Conservation (phyloP, 2,888 invertebrate species). For the Patella depressa region DNA sequence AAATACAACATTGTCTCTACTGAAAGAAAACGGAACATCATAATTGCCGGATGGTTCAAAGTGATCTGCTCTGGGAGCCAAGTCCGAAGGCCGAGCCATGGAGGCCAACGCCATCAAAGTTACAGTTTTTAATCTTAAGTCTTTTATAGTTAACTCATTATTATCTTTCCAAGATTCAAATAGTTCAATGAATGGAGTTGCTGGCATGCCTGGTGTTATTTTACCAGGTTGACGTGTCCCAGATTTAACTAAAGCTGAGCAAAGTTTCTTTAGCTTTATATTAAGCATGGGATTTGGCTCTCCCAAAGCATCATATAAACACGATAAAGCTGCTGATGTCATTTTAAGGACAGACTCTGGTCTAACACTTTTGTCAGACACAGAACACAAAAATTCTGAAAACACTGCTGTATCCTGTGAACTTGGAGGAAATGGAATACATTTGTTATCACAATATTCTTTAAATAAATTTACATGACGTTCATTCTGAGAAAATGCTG, state of each 20-base stretch:
- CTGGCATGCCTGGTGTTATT: slow-evolving; percentile 8
- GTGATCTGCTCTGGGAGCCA: slow-evolving; percentile 4
- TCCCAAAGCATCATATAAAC: background rate
- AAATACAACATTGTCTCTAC: slow-evolving; percentile 11
- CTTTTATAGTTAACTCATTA: background rate
- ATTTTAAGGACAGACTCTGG: slow-evolving; percentile 7
- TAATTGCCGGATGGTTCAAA: background rate
- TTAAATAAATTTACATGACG: background rate
- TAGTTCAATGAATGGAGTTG: background rate
- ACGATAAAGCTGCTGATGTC: slow-evolving; percentile 1
- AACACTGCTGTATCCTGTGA: background rate
- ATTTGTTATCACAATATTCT: background rate
- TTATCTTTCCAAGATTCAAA: slow-evolving; percentile 11
- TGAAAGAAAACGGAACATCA: background rate
- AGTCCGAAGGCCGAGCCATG: slow-evolving; percentile 16
- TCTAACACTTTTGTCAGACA: too few species aligned
- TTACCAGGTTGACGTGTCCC: background rate
- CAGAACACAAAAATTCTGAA: slow-evolving; percentile 10
- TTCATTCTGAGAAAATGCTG: background rate
- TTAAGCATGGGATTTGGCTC: too few species aligned
- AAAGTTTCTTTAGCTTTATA: background rate
- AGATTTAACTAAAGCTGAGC: slow-evolving; percentile 11
- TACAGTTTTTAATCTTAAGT: slow-evolving; percentile 14
- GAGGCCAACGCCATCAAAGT: background rate
- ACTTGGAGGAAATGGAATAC: slow-evolving; percentile 5